These are phyloP conservation scores for Holothuria glaberrima DNA, from an alignment of 35 echinoderm and acorn worm species.

Conservation along the genomic window DNA sequence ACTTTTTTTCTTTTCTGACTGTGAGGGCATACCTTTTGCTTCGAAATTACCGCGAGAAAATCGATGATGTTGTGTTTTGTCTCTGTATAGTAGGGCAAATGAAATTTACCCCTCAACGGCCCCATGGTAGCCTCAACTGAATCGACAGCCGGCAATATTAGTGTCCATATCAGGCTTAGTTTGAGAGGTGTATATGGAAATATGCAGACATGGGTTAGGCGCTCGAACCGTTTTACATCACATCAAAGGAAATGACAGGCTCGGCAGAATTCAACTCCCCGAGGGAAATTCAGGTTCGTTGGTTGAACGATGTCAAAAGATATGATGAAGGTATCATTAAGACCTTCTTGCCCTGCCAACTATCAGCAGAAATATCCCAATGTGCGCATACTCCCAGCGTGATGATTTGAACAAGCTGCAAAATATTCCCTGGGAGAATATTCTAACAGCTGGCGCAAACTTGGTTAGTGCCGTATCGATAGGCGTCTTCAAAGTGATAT, in stretches of 20 bases:
- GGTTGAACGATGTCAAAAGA: constrained; percentile 32
- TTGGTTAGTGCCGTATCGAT: too few species aligned
- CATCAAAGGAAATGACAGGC: constrained; percentile 48
- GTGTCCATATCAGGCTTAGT: not conserved
- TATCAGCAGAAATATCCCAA: too few species aligned
- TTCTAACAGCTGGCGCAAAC: too few species aligned
- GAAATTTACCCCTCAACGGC: constrained; percentile 12
- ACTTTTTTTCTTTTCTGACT: not conserved
- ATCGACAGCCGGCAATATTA: not conserved
- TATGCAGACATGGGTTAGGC: constrained; percentile 6
- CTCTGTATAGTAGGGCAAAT: not conserved
- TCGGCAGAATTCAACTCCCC: not conserved
- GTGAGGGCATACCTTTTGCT: not conserved
- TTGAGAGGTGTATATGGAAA: constrained; percentile 30
- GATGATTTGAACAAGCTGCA: too few species aligned
- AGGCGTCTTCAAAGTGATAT: too few species aligned
- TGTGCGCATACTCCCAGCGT: too few species aligned
- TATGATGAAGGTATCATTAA: too few species aligned
- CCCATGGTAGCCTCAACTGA: not conserved
- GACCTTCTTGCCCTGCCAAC: too few species aligned
- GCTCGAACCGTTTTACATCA: constrained; percentile 50
- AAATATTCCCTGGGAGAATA: too few species aligned
- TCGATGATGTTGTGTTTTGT: constrained; percentile 30
- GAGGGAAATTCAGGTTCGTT: not conserved
- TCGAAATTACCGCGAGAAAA: constrained; percentile 19